Evolutionary conservation across 2,888 invertebrate genomes (phyloP), one percentile per base, ranked within the genome.

Genomic region (Xestia ashworthii): DNA sequence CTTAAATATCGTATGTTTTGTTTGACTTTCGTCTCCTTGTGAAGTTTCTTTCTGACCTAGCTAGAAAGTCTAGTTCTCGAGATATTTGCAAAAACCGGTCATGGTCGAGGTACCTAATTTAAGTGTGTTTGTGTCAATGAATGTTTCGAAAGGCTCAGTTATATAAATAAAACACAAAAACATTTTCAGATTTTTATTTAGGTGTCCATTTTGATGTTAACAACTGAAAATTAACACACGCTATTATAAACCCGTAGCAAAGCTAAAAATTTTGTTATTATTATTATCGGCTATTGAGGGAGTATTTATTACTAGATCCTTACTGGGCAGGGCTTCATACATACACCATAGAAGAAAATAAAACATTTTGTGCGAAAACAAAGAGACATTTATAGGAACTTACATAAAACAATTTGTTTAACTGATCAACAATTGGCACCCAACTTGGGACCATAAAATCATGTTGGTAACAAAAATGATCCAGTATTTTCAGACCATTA

Each of bases 191-290:
- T 91, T 95, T 88, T 96, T 95, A 95, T 95, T 96, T 92, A 94
- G 92, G 94, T 96, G 95, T 96, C 93, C 94, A 94, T 94, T 95
- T 94, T 92, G 91, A 90, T 93, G 93, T 92, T 94, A 93, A 95
- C 94, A 95, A 96, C 94, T 91, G 93, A 95, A 95, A 94, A 93
- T 92, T 85, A 93, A 94, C 92, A 95, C 93, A 93, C 93, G 93
- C 95, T 95, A 93, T 93, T 94, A 94, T 89, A 94, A 94, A 95
- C 92, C 94, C 92, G 95, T 96, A 96, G 96, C 96, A 96, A 96
- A 96, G 96, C 96, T 96, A 96, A 93, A 91, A 90, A 88, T 91
- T 88, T 92, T 89, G 83, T 91, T 89, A 92, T 92, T 4, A 92
- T 92, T 4, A 82, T 85, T 93, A 94, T 89, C 91, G 87, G 91